These are phyloP conservation scores for Matsumurasca onukii DNA, from an alignment of 1,140 invertebrate genomes.

Conservation along the genomic window DNA sequence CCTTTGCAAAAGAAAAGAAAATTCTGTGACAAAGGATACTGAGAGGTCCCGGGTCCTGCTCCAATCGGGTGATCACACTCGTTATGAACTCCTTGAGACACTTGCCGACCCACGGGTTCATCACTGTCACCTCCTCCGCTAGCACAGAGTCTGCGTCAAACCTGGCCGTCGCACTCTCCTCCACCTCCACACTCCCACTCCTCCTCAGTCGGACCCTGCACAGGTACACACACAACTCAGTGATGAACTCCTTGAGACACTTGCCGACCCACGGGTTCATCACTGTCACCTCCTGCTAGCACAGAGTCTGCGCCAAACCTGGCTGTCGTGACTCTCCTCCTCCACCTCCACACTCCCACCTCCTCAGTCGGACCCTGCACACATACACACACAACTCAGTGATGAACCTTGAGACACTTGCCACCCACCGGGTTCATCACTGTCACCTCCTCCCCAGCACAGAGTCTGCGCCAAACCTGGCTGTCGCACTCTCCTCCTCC, in stretches of 20 bases:
- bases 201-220: conserved; percentile 48
- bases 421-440: too few relatives aligned
- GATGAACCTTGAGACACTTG: too few relatives aligned
- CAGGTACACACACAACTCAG: conserved; percentile 23
- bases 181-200: conserved; percentile 51
- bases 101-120: conserved; percentile 59
- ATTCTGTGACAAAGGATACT: conserved; percentile 38
- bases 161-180: conserved; percentile 43
- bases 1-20: too few relatives aligned
- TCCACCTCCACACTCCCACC: conserved; percentile 50
- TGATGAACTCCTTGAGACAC: conserved; percentile 53
- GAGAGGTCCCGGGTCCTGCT: conserved; percentile 20
- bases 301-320: background rate
- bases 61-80: conserved; percentile 20
- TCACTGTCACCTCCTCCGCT: conserved; percentile 24
- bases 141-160: background rate
- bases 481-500: conserved; percentile 48
- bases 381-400: too few relatives aligned
- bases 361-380: conserved; percentile 47
- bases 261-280: conserved; percentile 60
- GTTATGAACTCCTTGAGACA: conserved; percentile 53
- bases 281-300: conserved; percentile 19
- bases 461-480: too few relatives aligned
- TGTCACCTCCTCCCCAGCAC: too few relatives aligned
- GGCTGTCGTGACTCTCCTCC: conserved; percentile 47